A percentile compares a stretch with the other conserved stretches of the same genome.
Conservation (phyloP, 2,888 invertebrate genomes). For the Platerodrilus igneus region DNA sequence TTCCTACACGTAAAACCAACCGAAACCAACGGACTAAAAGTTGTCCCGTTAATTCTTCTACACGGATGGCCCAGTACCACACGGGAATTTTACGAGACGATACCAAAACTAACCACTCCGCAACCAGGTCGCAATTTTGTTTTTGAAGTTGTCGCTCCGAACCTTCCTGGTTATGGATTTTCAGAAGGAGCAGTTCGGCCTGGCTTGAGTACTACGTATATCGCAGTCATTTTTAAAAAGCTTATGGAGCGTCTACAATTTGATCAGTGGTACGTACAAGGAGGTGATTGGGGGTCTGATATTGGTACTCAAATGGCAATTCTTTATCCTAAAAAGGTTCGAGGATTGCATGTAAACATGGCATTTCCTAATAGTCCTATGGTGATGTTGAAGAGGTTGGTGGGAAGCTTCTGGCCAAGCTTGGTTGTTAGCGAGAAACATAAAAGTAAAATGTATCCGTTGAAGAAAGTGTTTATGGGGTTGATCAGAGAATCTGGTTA, state of each 20-base stretch:
- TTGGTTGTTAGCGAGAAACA: constrained; percentile 48
- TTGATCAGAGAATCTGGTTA: constrained; percentile 57
- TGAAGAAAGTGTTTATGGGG: constrained; percentile 45
- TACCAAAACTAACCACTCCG: constrained; percentile 60
- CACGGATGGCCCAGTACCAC: constrained; percentile 92
- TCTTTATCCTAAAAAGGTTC: constrained; percentile 56
- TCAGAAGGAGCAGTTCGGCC: constrained; percentile 55
- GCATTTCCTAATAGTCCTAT: constrained; percentile 24
- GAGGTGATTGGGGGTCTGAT: constrained; percentile 76
- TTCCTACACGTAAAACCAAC: constrained; percentile 62
- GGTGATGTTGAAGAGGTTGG: constrained; percentile 17
- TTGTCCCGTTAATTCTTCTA: constrained; percentile 63
- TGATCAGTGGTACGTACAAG: constrained; percentile 64
- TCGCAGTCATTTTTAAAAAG: constrained; percentile 57
- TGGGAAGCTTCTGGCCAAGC: constrained; percentile 23
- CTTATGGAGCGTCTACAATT: constrained; percentile 67
- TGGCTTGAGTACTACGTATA: constrained; percentile 57
- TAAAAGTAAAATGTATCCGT: constrained; percentile 50
- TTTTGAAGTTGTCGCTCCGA: constrained; percentile 60
- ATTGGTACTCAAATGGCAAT: constrained; percentile 59
- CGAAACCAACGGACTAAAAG: constrained; percentile 37
- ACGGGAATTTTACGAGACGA: constrained; percentile 72
- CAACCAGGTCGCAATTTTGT: constrained; percentile 54
- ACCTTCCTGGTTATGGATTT: constrained; percentile 52
- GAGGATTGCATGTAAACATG: constrained; percentile 49